Base-by-base conservation (phyloP, 1,140 invertebrate species). In the Panagrolaimus sp. region DNA sequence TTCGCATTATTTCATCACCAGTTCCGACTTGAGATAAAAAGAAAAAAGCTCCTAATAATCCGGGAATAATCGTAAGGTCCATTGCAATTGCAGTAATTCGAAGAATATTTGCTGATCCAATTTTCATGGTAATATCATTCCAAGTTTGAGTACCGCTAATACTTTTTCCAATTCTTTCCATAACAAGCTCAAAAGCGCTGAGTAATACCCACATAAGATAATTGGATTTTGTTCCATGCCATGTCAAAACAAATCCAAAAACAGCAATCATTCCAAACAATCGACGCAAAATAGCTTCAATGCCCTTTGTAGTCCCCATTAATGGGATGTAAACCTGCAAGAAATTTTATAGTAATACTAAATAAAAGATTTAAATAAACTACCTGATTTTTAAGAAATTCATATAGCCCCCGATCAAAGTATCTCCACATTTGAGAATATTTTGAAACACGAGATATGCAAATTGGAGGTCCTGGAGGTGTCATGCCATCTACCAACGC, bases 351-450 rank as follows among this genome's bases (percentile, higher is more conserved):
- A 53, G 64, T 14, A 74, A 53, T 9, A 27, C 9, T 42, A 51
- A 53, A n/a, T 53, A 27, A 14, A 74, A 1, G 4, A 62, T n/a
- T n/a, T n/a, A n/a, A n/a, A n/a, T n/a, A n/a, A 63, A 43, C 38
- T 72, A 85, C 84, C 83, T 86, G 92, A 90, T 87, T 89, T 74
- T 91, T 87, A 67, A 95, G 87, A 86, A 95, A 96, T 75, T 87
- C 87, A 80, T 95, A 93, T 14, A 95, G 87, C 27, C 92, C 92
- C 80, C 89, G 87, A 86, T 96, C 92, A 86, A 96, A 96, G 81
- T 91, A 83, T 72, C 84, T 90, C 93, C 93, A 97, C 90, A 97
- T 93, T 79, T 93, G 90, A 1, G 93, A 93, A 85, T 94, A 96
- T 16, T 91, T 87, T 86, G 93, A 91, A 71, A 96, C 89, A 73